Evolutionary conservation across 2,113 vertebrate species (phyloP), one percentile per base, ranked within the genome.

Genomic region (Dendropsophus ebraccatus): DNA sequence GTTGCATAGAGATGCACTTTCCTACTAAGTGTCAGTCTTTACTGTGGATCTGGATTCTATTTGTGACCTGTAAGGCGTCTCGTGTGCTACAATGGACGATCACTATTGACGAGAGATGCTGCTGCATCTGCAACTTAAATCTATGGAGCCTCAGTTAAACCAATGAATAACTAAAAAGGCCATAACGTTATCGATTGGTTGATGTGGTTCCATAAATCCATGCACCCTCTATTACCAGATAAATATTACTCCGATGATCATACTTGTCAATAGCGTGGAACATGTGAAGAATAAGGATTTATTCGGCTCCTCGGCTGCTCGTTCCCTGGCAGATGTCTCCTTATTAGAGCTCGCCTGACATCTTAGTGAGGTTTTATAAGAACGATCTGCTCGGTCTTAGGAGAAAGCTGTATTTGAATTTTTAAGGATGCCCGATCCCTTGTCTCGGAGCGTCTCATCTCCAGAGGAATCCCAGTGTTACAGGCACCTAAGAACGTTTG

Each of bases 401-500:
- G 32, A 54, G 32, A 58, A 60, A 80, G 54, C 13, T 14, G 47
- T 62, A 62, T 81, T 65, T 25, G 35, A 25, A 21, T 30, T 77
- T 70, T 70, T 69, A 21, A 47, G 73, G 73, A 50, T 25, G 23
- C 45, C 45, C 12, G 9, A 12, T 62, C 35, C 21, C 35, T 35
- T 23, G 14, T 21, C 69, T 45, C 10, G 5, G 7, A 79, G 11
- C 67, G 8, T 35, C 60, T 60, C 52, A 54, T 5, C 56, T 13
- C 10, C 69, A 83, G 70, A 75, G 14, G 37, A 75, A 47, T n/a
- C 13, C 30, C 7, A 56, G 41, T 85, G 35, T 54, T 76, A 54
- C 75, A 41, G 28, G 60, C 45, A 49, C 35, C 45, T 85, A 56
- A 17, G 76, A 45, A 45, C 25, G 19, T 54, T 80, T 72, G 58